phyloP scores from a whole-genome alignment of 2,797 vertebrate species.

The Chanos chanos region DNA sequence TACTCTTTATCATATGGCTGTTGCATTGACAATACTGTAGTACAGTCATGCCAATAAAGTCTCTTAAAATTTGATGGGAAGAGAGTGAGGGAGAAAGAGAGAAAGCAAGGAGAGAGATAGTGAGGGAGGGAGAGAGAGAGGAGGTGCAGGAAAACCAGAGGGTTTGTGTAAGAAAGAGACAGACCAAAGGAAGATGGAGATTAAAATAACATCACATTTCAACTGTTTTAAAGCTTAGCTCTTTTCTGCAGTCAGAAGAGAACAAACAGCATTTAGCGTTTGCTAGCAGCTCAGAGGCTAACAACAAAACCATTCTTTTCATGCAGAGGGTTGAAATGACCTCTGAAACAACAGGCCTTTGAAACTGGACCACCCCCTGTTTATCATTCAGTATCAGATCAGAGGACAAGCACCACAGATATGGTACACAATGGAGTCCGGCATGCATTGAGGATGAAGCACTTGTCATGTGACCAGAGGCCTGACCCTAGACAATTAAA shows the following conservation, averaged over 20 bases:
- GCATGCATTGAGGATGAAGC: slow-evolving; percentile 51
- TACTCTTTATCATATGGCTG: too few relatives aligned
- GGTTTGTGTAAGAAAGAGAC: too few relatives aligned
- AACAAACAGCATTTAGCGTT: neutral
- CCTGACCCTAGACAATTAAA: slow-evolving; percentile 42
- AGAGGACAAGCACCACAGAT: slow-evolving; percentile 46
- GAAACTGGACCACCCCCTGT: slow-evolving; percentile 39
- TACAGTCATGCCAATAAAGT: too few relatives aligned
- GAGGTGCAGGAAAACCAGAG: too few relatives aligned
- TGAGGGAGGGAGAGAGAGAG: too few relatives aligned
- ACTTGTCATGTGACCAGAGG: slow-evolving; percentile 47
- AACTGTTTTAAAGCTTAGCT: too few relatives aligned
- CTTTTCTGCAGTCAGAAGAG: neutral
- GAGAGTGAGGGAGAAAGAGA: too few relatives aligned
- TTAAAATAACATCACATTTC: too few relatives aligned
- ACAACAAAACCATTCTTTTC: slow-evolving; percentile 35
- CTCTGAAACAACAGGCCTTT: slow-evolving; percentile 58
- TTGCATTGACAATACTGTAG: too few relatives aligned
- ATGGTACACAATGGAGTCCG: slow-evolving; percentile 53
- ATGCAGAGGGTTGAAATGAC: slow-evolving; percentile 30
- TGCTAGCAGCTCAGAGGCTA: neutral
- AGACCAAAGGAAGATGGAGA: too few relatives aligned
- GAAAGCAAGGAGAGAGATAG: too few relatives aligned
- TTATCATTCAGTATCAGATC: slow-evolving; percentile 45
- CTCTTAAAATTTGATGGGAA: too few relatives aligned